Evolutionary conservation across 2,113 vertebrate genomes (phyloP), one percentile per base, ranked within the genome.

Genomic region (Sylvilagus bachmani): DNA sequence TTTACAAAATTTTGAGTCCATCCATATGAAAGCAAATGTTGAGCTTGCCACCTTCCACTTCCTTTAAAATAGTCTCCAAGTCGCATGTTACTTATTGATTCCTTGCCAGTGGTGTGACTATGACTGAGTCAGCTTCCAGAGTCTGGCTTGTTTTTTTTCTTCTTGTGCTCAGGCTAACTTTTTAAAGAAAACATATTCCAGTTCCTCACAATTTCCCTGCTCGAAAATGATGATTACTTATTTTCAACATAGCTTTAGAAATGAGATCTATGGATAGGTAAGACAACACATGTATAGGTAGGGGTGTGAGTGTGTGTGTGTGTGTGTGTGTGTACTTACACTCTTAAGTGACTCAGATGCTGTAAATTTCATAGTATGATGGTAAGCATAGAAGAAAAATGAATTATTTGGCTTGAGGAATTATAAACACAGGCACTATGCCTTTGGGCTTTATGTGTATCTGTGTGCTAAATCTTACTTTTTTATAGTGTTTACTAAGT

Each of bases 381-480:
- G 22, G 73, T 38, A 58, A 64, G 27, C 58, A 58, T 67, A 64
- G 69, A 87, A 87, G 13, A 82, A 22, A 2, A 80, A 49, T 1
- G 21, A 51, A 62, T 70, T 38, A 64, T 22, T 19, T 80, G 3
- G 5, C 62, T 88, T 84, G 29, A 22, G 11, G 16, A 66, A 74
- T 85, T 69, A 51, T 90, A 55, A 85, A 62, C 7, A 19, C 16
- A 55, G 29, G 22, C 29, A 8, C 29, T 17, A 14, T 84, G 31
- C 33, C 44, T 58, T 13, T 96, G 29, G 24, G 25, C 10, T 70
- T 73, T 78, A 73, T 70, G 10, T 70, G 62, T 12, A 83, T 2
- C 25, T 77, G 86, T 89, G 19, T 77, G 36, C 66, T 89, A 71
- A 91, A 55, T 73, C 5, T 81, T 75, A 62, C 84, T 62, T 83